Percentiles rank a stretch among this genome's conserved stretches.
Conservation (phyloP, 2,888 invertebrate species). For the Drosophila tanythrix region DNA sequence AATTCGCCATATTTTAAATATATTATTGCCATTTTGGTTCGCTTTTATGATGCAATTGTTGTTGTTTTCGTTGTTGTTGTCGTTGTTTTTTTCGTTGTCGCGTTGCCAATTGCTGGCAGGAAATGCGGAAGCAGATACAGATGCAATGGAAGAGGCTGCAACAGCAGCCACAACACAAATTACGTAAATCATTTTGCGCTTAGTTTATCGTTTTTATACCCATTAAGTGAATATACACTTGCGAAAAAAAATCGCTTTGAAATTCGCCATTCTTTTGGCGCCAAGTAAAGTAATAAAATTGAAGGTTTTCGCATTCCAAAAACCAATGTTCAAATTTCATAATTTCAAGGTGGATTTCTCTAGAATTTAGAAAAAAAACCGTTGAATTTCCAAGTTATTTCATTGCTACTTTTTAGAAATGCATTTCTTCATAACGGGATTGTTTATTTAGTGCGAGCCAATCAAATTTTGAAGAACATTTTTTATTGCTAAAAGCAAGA, state of each 20-base stretch:
- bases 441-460: background rate
- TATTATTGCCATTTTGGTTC: constrained; percentile 26
- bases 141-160: constrained; percentile 36
- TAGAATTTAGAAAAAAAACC: background rate
- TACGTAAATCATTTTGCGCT: constrained; percentile 45
- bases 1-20: constrained; percentile 63
- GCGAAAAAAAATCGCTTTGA: background rate
- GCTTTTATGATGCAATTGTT: constrained; percentile 66
- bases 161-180: constrained; percentile 51
- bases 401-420: background rate
- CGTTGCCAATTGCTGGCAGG: constrained; percentile 35
- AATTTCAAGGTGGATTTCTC: background rate
- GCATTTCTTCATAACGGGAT: background rate
- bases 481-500: background rate
- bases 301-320: background rate
- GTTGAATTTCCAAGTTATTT: background rate
- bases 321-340: background rate
- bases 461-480: background rate
- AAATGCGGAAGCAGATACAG: constrained; percentile 50
- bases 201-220: constrained; percentile 5
- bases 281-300: background rate
- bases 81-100: constrained; percentile 20
- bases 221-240: background rate
- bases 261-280: background rate
- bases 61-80: constrained; percentile 26